A percentile compares a stretch with the other conserved stretches of the same genome.
phyloP scores from a whole-genome alignment of 2,888 invertebrate species.

The Chrysolina americana region DNA sequence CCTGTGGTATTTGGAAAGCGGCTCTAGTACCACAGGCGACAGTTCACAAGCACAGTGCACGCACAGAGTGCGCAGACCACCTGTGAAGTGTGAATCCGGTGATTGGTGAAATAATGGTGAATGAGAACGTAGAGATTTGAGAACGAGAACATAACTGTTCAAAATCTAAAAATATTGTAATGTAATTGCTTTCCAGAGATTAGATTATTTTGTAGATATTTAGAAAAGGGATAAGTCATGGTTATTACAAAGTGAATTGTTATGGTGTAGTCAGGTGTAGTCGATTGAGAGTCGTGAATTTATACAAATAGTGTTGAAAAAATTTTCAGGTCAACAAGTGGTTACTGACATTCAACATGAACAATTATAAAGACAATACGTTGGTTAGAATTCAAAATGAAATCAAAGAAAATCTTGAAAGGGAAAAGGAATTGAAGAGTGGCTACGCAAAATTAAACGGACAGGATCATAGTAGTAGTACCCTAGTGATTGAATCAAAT shows the following conservation, averaged over 20 bases:
- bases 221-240: no score
- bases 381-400: constrained; percentile 89
- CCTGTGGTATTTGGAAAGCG: no score
- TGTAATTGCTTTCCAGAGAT: no score
- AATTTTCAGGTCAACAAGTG: constrained; percentile 12
- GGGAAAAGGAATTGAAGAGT: constrained; percentile 85
- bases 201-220: no score
- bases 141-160: background rate
- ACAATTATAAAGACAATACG: constrained; percentile 67
- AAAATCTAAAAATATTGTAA: background rate
- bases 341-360: constrained; percentile 32
- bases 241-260: constrained; percentile 2
- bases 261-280: background rate
- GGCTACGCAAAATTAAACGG: constrained; percentile 61
- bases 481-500: constrained; percentile 35
- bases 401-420: constrained; percentile 87
- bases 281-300: no score
- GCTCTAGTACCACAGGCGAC: no score
- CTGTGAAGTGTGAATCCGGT: no score
- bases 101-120: background rate
- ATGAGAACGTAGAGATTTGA: background rate
- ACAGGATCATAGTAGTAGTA: constrained; percentile 3
- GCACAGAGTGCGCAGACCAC: no score
- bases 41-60: no score
- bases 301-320: background rate